Base-by-base conservation (phyloP, 1,140 invertebrate genomes). In the Bursaphelenchus mucronatus region DNA sequence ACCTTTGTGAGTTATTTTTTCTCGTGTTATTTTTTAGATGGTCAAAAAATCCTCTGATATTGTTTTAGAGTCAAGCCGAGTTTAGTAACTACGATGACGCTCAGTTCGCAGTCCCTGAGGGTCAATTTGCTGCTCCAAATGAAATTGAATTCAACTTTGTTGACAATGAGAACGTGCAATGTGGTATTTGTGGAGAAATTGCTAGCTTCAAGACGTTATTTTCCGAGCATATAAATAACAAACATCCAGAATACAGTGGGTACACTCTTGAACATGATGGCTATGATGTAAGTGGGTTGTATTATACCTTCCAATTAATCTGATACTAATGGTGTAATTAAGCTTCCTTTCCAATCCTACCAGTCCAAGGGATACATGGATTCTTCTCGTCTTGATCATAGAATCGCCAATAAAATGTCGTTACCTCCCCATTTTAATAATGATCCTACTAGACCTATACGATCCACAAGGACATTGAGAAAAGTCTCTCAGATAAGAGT, bases 101-200 rank as follows among this genome's bases (percentile, higher is more conserved):
- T 13, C 15, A 43, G 9, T 19, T 19, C 39, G 19, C 3, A 17
- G 21, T 40, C 5, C 55, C 55, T 1, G 21, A 40, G 10, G n/a
- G 17, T 11, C 58, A 61, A 8, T 30, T 30, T 59, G 30, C 30
- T 8, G 47, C 55, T 9, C 47, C 53, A 41, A 62, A 67, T 43
- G 58, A 17, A 13, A 40, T 68, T 0, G 74, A 76, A 51, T 76
- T 71, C 64, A 74, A 68, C 59, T 75, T 78, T 53, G 63, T 75
- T 45, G 76, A 72, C 51, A 62, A 56, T 8, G 66, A 76, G 10
- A 78, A 81, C 49, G 63, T 78, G 43, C 70, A 75, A 54, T 80
- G 77, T 43, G 79, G 79, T 10, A 47, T 80, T 43, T 80, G 78
- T 53, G 76, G 78, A 5, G 78, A 78, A 62, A 74, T 80, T 44